A percentile compares a stretch with the other conserved stretches of the same genome.
phyloP scores from a whole-genome alignment of 1,140 invertebrate genomes.

The Zaprionus nigranus region DNA sequence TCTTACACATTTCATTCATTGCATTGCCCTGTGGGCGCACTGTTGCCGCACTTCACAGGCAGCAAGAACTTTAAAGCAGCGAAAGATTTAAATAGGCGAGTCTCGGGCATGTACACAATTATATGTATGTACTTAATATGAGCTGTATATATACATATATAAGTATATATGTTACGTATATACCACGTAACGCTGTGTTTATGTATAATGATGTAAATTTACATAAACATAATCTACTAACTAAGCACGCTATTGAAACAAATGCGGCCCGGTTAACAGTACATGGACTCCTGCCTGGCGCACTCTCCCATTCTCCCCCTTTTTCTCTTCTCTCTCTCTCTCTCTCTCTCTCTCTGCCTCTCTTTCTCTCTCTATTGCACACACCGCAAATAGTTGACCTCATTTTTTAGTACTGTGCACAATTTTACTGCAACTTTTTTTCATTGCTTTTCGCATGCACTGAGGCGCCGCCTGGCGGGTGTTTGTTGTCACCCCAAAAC shows the following conservation, averaged over 20 bases:
- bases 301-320: background rate
- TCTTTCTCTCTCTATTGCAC: constrained; percentile 8
- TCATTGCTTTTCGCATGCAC: constrained; percentile 53
- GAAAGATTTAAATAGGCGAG: constrained; percentile 33
- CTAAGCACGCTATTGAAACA: constrained; percentile 79
- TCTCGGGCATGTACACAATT: background rate
- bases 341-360: background rate
- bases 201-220: constrained; percentile 79
- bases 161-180: constrained; percentile 36
- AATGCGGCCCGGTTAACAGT: constrained; percentile 53
- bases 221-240: constrained; percentile 81
- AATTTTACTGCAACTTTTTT: constrained; percentile 76
- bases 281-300: constrained; percentile 4
- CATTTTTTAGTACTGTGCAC: constrained; percentile 75
- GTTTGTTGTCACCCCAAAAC: constrained; percentile 42
- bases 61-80: constrained; percentile 31
- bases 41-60: constrained; percentile 35
- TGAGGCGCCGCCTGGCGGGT: constrained; percentile 69
- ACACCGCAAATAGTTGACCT: constrained; percentile 76
- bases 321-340: constrained; percentile 7
- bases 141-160: background rate
- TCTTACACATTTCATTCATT: constrained; percentile 30
- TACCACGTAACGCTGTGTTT: constrained; percentile 18
- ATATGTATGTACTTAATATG: background rate
- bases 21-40: constrained; percentile 22